Conservation (phyloP, 2,797 vertebrate genomes). For the Somateria mollissima region DNA sequence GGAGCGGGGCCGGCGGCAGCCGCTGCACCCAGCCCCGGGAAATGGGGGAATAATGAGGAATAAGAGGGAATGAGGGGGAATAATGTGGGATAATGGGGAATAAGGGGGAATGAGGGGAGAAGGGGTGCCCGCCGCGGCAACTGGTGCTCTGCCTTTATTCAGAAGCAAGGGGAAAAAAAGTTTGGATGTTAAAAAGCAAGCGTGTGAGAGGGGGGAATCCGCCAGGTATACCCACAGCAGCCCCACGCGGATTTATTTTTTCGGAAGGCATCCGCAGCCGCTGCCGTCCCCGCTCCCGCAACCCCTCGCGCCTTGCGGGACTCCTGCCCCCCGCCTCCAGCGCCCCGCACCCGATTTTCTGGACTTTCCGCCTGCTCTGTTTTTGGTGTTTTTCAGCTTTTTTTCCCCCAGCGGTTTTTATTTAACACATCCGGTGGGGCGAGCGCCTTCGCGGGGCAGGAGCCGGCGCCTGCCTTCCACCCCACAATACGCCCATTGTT, state of each 20-base stretch:
- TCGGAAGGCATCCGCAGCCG: not conserved
- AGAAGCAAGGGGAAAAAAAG: no score
- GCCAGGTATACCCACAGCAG: not conserved
- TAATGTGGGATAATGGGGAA: no score
- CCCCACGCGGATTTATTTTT: not conserved
- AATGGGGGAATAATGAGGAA: no score
- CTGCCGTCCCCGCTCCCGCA: not conserved
- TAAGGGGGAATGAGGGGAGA: no score
- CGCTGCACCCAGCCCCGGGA: not conserved
- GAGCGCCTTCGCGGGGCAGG: not conserved
- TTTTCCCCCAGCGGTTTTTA: constrained; percentile 38
- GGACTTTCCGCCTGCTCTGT: constrained; percentile 4
- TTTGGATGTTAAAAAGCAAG: no score
- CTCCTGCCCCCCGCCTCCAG: not conserved
- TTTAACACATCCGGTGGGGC: constrained; percentile 53
- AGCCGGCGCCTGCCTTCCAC: constrained; percentile 42
- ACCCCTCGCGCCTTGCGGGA: not conserved
- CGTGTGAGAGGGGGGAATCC: no score
- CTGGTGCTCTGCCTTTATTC: no score
- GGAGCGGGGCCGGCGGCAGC: not conserved
- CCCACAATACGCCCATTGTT: constrained; percentile 70
- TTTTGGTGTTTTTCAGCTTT: not conserved
- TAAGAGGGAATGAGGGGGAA: no score
- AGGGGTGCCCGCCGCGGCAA: no score
- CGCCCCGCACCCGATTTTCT: constrained; percentile 17